These are phyloP conservation scores for Dermatemys mawii DNA, from an alignment of 2,113 vertebrate species.

Conservation along the genomic window DNA sequence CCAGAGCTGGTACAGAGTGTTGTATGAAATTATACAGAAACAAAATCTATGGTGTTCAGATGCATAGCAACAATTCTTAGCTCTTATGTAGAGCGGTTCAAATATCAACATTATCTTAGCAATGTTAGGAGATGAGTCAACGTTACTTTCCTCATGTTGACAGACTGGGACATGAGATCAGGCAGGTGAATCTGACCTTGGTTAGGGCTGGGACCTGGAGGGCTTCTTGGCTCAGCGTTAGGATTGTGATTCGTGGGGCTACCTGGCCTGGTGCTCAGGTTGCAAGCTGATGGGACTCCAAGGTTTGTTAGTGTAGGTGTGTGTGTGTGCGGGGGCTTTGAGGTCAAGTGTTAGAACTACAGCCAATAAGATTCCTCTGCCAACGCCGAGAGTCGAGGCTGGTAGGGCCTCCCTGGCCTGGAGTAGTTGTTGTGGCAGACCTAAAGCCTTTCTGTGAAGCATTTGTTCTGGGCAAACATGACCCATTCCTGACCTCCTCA, in stretches of 20 bases:
- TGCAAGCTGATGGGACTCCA: neutral
- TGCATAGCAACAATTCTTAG: neutral
- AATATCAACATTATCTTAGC: neutral
- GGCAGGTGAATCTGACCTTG: neutral
- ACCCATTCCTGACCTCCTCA: neutral
- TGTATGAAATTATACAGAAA: neutral
- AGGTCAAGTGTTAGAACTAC: neutral
- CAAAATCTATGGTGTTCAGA: neutral
- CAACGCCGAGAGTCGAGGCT: neutral
- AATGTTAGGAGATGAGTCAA: rapidly evolving
- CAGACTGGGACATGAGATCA: neutral
- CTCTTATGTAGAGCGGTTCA: neutral
- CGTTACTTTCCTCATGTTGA: neutral
- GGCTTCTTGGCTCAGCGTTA: neutral
- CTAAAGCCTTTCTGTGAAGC: neutral
- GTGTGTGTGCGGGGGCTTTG: neutral
- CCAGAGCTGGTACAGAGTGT: neutral
- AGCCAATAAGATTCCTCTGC: neutral
- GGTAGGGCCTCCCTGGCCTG: neutral
- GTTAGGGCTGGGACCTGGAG: neutral
- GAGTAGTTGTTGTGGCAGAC: neutral
- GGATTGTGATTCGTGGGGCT: neutral
- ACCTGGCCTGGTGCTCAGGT: rapidly evolving
- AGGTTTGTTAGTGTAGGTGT: rapidly evolving
- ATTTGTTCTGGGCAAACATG: neutral